Percentiles rank a stretch among this genome's conserved stretches.
phyloP scores from a whole-genome alignment of 92 coral and sea anemone species.

The Epizoanthus rinbou region DNA sequence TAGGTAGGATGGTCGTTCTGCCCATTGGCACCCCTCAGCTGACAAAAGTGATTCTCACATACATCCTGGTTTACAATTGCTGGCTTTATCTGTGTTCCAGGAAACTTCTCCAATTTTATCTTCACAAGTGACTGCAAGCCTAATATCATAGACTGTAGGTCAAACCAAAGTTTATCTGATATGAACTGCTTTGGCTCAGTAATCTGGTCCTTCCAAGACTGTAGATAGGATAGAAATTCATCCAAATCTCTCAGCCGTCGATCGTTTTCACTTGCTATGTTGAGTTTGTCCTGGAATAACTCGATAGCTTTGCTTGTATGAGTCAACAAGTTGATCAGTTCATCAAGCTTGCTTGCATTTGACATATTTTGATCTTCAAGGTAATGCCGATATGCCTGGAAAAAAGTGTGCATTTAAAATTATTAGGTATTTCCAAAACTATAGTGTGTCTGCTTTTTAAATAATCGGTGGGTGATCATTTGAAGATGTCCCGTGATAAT shows the following conservation, averaged over 20 bases:
- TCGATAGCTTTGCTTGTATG: conserved; percentile 27
- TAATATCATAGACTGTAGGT: conserved; percentile 37
- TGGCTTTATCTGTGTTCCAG: conserved; percentile 39
- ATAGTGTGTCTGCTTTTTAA: too few species aligned
- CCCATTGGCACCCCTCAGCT: conserved; percentile 36
- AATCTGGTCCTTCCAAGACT: conserved; percentile 22
- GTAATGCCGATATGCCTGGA: conserved; percentile 13
- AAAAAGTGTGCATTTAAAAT: neutral
- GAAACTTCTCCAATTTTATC: conserved; percentile 17
- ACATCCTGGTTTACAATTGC: conserved; percentile 39
- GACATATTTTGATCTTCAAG: neutral
- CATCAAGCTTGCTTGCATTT: conserved; percentile 21
- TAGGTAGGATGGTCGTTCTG: conserved; percentile 43
- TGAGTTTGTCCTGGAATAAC: conserved; percentile 17
- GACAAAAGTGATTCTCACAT: conserved; percentile 30
- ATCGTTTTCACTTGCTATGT: conserved; percentile 8
- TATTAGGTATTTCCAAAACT: too few species aligned
- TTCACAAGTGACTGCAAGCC: conserved; percentile 15
- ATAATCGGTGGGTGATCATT: too few species aligned
- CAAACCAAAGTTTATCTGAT: conserved; percentile 34
- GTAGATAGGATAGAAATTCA: neutral
- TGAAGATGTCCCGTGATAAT: too few species aligned
- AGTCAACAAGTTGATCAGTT: conserved; percentile 3
- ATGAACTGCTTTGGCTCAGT: conserved; percentile 10
- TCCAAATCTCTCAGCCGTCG: neutral